Conservation (phyloP, 2,888 invertebrate species). For the Synergus japonicus region DNA sequence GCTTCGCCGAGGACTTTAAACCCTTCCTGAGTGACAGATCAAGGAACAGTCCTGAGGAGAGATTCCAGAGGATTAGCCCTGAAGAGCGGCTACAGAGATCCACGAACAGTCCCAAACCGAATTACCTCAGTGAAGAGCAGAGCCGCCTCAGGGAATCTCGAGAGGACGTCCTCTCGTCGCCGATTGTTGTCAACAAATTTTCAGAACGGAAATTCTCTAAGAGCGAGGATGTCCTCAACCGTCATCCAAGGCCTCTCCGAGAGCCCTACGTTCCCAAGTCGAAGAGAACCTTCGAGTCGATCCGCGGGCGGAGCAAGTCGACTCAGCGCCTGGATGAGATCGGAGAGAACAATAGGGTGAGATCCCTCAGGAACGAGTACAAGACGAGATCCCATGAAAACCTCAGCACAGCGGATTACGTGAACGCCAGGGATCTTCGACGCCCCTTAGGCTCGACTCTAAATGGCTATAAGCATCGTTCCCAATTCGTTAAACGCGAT, state of each 20-base stretch:
- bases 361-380: constrained; percentile 67
- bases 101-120: constrained; percentile 44
- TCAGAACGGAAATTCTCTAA: constrained; percentile 70
- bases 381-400: constrained; percentile 73
- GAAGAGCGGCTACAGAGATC: constrained; percentile 50
- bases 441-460: constrained; percentile 57
- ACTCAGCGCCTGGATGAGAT: constrained; percentile 72
- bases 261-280: constrained; percentile 65
- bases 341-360: constrained; percentile 64
- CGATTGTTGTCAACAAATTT: constrained; percentile 63
- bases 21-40: constrained; percentile 68
- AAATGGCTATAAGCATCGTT: constrained; percentile 62
- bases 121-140: constrained; percentile 55
- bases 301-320: constrained; percentile 72
- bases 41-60: constrained; percentile 67
- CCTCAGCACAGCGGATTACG: constrained; percentile 67
- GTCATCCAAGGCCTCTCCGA: constrained; percentile 55
- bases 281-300: constrained; percentile 69
- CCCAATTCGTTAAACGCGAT: constrained; percentile 63
- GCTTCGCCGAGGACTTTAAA: constrained; percentile 68
- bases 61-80: constrained; percentile 51
- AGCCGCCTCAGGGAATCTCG: constrained; percentile 49
- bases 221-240: constrained; percentile 69
- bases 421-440: constrained; percentile 72
- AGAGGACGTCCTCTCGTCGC: constrained; percentile 60